Evolutionary conservation across 2,113 vertebrate species (phyloP), one percentile per base, ranked within the genome.

Genomic region (Pachyramphus minor): DNA sequence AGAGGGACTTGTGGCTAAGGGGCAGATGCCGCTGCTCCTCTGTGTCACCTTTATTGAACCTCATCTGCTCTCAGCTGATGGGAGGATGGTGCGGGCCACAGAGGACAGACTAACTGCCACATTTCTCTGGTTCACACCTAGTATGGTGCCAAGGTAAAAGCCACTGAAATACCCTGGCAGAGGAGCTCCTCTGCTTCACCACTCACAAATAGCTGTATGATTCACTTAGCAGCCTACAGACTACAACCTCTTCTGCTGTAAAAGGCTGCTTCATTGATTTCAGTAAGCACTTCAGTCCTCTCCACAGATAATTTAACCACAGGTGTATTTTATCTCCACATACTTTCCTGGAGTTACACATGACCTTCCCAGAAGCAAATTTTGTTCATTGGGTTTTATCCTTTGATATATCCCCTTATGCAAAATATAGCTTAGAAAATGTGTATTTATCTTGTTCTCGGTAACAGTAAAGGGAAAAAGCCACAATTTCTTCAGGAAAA

Each of bases 281-380:
- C 59, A 49, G 68, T 41, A 84, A 87, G 68, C 50, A 63, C 55
- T 90, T 90, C 67, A 86, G 28, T 52, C 41, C 47, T 84, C 44
- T 90, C 64, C 72, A 64, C 47, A 80, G 72, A 49, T 74, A 90
- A 95, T 81, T 88, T 96, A 91, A 75, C 63, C 79, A 91, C 75
- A 80, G 75, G 64, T 90, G 83, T 95, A 56, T 88, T 94, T 90
- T 88, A 84, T 85, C 87, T 88, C 47, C 17, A 27, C 39, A 19
- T 84, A 75, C 42, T 88, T 90, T 71, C 76, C 85, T 78, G 35
- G 63, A 90, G 63, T 92, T 92, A 90, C 44, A 74, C 28, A 56
- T 24, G 64, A 84, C 73, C 60, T 96, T 93, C 68, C 68, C 79
- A 86, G 72, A 85, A 84, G 55, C 22, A 94, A 86, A 88, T 81